Conservation (phyloP, 2,888 invertebrate species). For the Aquatica leii region DNA sequence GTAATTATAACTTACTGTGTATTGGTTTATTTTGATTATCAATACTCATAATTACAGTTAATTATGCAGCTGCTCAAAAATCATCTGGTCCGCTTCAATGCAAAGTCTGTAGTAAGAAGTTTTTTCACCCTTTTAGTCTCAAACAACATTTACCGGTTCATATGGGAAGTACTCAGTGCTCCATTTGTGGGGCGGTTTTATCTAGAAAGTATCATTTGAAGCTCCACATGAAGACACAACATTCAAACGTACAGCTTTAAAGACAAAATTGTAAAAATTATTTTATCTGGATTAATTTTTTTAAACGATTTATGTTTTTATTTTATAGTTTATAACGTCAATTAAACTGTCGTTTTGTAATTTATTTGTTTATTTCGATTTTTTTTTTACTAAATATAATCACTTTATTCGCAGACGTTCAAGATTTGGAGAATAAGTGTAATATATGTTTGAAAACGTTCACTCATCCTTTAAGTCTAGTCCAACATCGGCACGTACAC, state of each 20-base stretch:
- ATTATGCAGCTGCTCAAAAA: neutral
- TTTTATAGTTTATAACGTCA: neutral
- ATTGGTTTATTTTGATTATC: no score
- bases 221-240: slow-evolving; percentile 43
- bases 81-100: neutral
- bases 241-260: slow-evolving; percentile 13
- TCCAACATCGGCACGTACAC: slow-evolving; percentile 30
- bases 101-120: slow-evolving; percentile 57
- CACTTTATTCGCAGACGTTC: slow-evolving; percentile 23
- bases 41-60: neutral
- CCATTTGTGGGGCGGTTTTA: slow-evolving; percentile 62
- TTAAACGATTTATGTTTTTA: neutral
- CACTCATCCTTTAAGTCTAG: slow-evolving; percentile 28
- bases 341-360: neutral
- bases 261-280: neutral
- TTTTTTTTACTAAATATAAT: slow-evolving; percentile 3
- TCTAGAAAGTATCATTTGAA: slow-evolving; percentile 57
- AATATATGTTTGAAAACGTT: slow-evolving; percentile 29
- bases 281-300: slow-evolving; percentile 15
- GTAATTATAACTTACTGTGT: no score
- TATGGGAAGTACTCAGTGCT: slow-evolving; percentile 62
- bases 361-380: neutral
- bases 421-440: slow-evolving; percentile 25
- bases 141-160: slow-evolving; percentile 64
- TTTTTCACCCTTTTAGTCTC: slow-evolving; percentile 63